Base-by-base conservation (phyloP, 1,140 invertebrate species). In the Pseudomyrmex flavicornis region DNA sequence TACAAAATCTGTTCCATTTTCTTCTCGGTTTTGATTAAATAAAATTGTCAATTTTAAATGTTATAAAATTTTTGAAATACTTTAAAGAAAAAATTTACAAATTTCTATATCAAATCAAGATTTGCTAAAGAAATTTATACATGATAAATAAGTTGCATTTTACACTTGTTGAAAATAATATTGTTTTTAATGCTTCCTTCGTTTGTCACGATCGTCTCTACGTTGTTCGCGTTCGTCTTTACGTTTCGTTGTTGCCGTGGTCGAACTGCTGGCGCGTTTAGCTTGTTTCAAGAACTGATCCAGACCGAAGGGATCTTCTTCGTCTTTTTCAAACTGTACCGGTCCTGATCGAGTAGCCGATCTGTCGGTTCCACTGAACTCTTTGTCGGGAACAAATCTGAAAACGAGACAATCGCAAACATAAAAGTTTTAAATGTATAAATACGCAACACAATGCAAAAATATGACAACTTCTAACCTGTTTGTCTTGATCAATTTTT, bases 221-320 rank as follows among this genome's bases (percentile, higher is more conserved):
- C 93, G 87, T 44, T 84, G 84, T 17, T 94, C 92, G 1, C 91
- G 83, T 5, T 95, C 95, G 2, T 95, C 94, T 75, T 94, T 94
- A 13, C 93, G 89, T 75, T 94, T 94, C 4, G 84, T 87, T 83
- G 89, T 84, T 22, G 89, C 69, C 91, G 94, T 88, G 88, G 90
- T 87, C 0, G 91, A 91, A 20, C 92, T 96, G 88, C 97, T 97
- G 0, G 97, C 98, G 80, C 97, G 96, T 93, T 99, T 99, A 69
- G 98, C 99, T 94, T 99, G 97, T 86, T 97, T 98, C 95, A 99
- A 98, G 96, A 99, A 99, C 93, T 99, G 98, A 96, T 99, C 98
- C 89, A 99, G 95, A 95, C 98, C 98, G 93, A 99, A 99, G 66
- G 98, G 98, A 97, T 99, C 99, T 89, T 98, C 97, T 91, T 98